Base-by-base conservation (phyloP, 2,113 vertebrate species). In the Tachysurus vachellii region DNA sequence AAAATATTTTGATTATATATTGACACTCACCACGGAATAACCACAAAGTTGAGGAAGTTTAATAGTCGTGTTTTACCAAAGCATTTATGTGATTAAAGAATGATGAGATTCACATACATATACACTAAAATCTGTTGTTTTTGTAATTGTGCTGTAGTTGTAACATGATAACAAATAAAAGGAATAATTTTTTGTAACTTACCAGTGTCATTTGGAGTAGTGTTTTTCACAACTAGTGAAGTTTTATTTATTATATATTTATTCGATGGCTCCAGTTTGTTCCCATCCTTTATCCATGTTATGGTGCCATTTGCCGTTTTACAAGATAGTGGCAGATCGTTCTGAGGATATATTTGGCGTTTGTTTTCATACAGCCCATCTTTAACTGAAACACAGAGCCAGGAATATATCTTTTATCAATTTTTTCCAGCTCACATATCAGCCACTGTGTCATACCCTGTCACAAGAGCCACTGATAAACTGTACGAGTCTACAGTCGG, bases 251-350 rank as follows among this genome's bases (percentile, higher is more conserved):
- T 66, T 73, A 59, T 23, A 79, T 53, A 36, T 1, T 62, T 79
- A 16, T 54, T 0, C 2, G 36, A 82, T 13, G 11, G 0, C 5
- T 0, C 21, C 4, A 86, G 19, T 28, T 31, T 3, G 7, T 19
- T 23, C 16, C 85, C 85, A 31, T 86, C 8, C 79, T 50, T 82
- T 17, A 42, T 84, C 88, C 88, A 89, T 26, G 13, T 53, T 70
- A 87, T 21, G 14, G 1, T 0, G 0, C 0, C 1, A 57, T 54
- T 68, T 7, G 12, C 3, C 19, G 31, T 26, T 1, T 59, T 82
- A 73, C 88, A 89, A 31, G 1, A 50, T 13, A 89, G 76, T 44
- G 0, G 28, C 1, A 89, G 14, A 26, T 23, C 5, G 53, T 62
- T 14, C 19, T 19, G 54, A 13, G 88, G 88, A 66, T 80, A 89